Evolutionary conservation across 2,888 invertebrate genomes (phyloP).

Genomic region (Lucinisca nassula): DNA sequence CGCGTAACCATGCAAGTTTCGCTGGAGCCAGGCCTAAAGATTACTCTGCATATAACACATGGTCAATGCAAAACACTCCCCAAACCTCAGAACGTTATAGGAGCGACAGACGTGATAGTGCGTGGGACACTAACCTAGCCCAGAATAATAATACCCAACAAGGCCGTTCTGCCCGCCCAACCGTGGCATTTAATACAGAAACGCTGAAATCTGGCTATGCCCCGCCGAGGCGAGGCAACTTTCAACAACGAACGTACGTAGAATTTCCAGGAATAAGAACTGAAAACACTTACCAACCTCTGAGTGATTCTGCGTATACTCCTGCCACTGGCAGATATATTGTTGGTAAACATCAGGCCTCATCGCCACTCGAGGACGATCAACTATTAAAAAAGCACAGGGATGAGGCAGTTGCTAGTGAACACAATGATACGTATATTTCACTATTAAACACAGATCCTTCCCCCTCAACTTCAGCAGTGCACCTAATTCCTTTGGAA

Average conservation of each 20-base stretch:
- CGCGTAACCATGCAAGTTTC: not conserved
- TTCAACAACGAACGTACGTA: not conserved
- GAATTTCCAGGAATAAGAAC: not conserved
- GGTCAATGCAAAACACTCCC: not conserved
- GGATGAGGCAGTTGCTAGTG: not conserved
- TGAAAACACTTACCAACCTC: not conserved
- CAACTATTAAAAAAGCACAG: not conserved
- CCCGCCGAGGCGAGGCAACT: no score
- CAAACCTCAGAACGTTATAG: no score
- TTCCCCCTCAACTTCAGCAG: not conserved
- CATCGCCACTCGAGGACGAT: not conserved
- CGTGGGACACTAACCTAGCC: no score
- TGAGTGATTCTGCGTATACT: not conserved
- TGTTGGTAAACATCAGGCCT: not conserved
- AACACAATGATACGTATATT: not conserved
- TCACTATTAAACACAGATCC: not conserved
- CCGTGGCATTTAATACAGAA: not conserved
- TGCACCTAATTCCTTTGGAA: not conserved
- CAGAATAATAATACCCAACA: no score
- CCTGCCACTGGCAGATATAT: not conserved
- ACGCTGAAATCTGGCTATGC: not conserved
- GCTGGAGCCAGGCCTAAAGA: not conserved
- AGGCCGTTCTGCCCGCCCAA: no score
- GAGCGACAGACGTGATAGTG: no score
- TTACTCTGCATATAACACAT: not conserved